These are phyloP conservation scores for Atlantisia rogersi DNA, from an alignment of 2,113 vertebrate species.

Conservation along the genomic window DNA sequence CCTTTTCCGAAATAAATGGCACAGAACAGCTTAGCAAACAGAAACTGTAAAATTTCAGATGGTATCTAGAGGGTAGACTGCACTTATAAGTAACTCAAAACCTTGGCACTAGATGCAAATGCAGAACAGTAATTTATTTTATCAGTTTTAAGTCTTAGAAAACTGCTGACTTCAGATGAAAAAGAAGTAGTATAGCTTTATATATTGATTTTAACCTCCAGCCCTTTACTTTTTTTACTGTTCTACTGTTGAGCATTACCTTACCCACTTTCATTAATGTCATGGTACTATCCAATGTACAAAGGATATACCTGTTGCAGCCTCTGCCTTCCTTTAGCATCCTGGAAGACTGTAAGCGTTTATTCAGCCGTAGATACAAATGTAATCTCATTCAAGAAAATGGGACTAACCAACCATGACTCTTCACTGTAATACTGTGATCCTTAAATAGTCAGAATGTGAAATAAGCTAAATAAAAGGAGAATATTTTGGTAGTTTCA, in stretches of 20 bases:
- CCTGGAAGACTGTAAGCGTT: background rate
- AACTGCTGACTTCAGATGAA: background rate
- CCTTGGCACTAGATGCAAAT: background rate
- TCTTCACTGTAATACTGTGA: background rate
- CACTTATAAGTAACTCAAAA: background rate
- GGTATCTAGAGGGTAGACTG: background rate
- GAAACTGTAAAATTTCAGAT: background rate
- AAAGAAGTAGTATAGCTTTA: background rate
- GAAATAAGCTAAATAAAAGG: slow-evolving; percentile 8
- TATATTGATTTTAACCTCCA: background rate
- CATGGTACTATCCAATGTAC: background rate
- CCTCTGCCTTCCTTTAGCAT: background rate
- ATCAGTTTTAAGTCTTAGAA: background rate
- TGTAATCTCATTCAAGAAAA: background rate
- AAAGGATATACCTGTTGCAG: background rate
- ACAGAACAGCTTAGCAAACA: background rate
- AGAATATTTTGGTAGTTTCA: slow-evolving; percentile 24
- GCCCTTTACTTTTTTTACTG: background rate
- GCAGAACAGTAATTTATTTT: background rate
- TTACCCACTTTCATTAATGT: background rate
- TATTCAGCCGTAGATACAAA: background rate
- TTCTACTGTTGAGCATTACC: background rate
- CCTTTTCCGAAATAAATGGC: background rate
- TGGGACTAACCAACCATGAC: background rate
- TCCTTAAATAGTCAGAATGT: slow-evolving; percentile 44